Conservation (phyloP, 64 coral and sea anemone genomes). For the Platygyra sinensis region DNA sequence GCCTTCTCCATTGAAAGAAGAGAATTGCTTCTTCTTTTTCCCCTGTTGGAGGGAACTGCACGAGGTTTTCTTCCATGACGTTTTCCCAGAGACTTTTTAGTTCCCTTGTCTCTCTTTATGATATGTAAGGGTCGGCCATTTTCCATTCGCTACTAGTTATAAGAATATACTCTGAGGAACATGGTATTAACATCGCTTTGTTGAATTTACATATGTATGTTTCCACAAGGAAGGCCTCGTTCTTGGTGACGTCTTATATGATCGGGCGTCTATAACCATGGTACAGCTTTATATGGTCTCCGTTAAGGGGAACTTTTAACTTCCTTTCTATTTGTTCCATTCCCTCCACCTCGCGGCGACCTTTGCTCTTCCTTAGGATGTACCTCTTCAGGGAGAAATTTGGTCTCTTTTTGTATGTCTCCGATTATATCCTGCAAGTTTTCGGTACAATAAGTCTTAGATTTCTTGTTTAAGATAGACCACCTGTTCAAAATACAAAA, state of each 20-base stretch:
- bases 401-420: not conserved
- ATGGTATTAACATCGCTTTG: not conserved
- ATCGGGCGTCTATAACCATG: not conserved
- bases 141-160: not conserved
- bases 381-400: not conserved
- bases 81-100: not conserved
- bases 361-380: not conserved
- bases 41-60: not conserved
- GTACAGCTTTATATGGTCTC: constrained; percentile 13
- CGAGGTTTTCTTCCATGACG: not conserved
- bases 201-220: not conserved
- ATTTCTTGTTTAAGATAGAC: not conserved
- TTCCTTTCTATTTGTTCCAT: not conserved
- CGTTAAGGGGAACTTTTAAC: not conserved
- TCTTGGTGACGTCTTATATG: not conserved
- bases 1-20: not conserved
- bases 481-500: not conserved
- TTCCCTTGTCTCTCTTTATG: constrained; percentile 8
- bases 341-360: not conserved
- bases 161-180: not conserved
- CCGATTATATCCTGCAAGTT: not conserved
- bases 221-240: not conserved
- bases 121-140: not conserved
- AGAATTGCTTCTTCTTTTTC: constrained; percentile 1
- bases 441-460: not conserved